A percentile compares a stretch with the other conserved stretches of the same genome.
These are phyloP conservation scores for Martes martes DNA, from an alignment of 2,113 vertebrate genomes.

Conservation along the genomic window DNA sequence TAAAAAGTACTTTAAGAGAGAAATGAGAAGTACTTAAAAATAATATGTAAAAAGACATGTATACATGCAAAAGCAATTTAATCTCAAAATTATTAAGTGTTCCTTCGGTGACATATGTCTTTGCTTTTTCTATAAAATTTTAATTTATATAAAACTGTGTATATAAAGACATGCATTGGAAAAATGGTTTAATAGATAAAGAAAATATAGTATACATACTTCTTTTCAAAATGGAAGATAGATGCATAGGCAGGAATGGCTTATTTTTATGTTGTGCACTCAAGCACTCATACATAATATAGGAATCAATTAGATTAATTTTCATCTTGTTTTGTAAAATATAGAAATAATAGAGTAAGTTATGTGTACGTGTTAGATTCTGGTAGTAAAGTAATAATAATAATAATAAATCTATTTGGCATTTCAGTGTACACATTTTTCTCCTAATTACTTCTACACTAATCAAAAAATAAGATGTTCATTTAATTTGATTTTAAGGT, in stretches of 20 bases:
- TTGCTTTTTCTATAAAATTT: neutral
- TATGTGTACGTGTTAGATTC: neutral
- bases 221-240: neutral
- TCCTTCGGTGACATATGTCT: neutral
- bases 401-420: neutral
- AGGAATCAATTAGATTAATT: neutral
- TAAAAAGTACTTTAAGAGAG: neutral
- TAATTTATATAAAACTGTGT: neutral
- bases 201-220: neutral
- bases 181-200: neutral
- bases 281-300: neutral
- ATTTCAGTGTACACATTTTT: neutral
- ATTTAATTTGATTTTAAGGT: neutral
- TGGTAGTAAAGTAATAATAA: neutral
- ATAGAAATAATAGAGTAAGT: neutral
- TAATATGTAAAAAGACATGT: neutral
- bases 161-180: neutral
- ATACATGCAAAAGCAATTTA: neutral
- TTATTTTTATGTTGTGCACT: neutral
- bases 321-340: neutral
- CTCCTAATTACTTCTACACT: neutral
- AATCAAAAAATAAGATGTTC: neutral
- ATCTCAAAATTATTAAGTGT: neutral
- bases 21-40: neutral
- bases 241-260: neutral